These are phyloP conservation scores for Epirrhoe tristata DNA, from an alignment of 2,888 invertebrate genomes.

Conservation along the genomic window DNA sequence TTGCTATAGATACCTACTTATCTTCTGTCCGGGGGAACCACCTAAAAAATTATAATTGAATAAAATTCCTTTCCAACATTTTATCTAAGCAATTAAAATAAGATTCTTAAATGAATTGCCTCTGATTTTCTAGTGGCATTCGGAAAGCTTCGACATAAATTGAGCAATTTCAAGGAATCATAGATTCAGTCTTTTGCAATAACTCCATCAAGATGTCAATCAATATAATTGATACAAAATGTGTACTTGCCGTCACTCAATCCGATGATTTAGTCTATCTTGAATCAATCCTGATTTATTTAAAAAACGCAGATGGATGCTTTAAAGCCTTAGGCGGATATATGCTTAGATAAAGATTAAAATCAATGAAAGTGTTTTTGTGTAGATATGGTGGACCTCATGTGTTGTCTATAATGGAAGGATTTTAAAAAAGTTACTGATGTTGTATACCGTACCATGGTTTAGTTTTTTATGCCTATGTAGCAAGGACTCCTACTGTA, in stretches of 20 bases:
- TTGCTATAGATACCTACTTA: no score
- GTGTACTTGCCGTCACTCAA: constrained; percentile 20
- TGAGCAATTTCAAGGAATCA: constrained; percentile 2
- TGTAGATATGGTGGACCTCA: no score
- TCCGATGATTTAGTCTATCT: constrained; percentile 21
- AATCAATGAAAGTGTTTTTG: no score
- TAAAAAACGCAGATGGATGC: no score
- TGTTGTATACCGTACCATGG: no score
- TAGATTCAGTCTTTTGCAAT: constrained; percentile 11
- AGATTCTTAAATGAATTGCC: background rate
- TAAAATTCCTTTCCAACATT: no score
- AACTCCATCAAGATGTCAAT: constrained; percentile 29
- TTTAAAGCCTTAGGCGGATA: background rate
- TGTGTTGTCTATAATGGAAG: no score
- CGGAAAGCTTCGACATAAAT: background rate
- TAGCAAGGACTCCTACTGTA: no score
- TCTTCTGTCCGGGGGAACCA: no score
- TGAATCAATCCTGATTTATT: constrained; percentile 25
- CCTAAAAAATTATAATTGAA: no score
- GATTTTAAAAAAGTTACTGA: background rate
- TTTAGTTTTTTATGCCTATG: no score
- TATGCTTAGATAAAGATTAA: background rate
- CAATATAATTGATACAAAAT: constrained; percentile 23
- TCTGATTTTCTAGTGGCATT: background rate
- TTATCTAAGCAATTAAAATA: background rate